Conservation (phyloP, 2,113 vertebrate genomes). For the Coracopsis vasa region DNA sequence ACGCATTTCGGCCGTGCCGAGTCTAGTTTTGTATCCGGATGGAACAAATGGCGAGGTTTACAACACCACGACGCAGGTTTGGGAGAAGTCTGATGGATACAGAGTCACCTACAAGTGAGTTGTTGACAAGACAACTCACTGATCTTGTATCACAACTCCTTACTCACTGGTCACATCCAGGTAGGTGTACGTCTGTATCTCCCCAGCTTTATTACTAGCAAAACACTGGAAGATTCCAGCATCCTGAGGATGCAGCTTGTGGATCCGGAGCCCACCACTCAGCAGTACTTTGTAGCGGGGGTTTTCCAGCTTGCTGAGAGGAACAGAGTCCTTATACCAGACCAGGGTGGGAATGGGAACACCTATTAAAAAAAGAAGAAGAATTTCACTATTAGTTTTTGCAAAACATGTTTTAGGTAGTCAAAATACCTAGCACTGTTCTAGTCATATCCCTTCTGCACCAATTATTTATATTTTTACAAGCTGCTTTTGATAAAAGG, state of each 20-base stretch:
- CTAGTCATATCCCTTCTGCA: not conserved
- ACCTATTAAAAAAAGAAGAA: slow-evolving; percentile 54
- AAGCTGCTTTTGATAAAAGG: not conserved
- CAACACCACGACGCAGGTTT: too few species aligned
- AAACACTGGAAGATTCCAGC: slow-evolving; percentile 95
- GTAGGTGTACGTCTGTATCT: slow-evolving; percentile 84
- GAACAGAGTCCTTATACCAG: slow-evolving; percentile 90
- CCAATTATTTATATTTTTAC: not conserved
- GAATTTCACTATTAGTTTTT: not conserved
- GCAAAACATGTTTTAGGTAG: not conserved
- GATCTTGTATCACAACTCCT: accelerated
- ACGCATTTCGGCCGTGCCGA: too few species aligned
- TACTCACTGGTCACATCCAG: slow-evolving; percentile 93
- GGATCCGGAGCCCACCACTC: slow-evolving; percentile 81
- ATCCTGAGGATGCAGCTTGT: slow-evolving; percentile 81
- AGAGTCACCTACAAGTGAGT: not conserved
- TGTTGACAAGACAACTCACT: not conserved
- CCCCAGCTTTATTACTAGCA: slow-evolving; percentile 85
- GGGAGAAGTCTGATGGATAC: accelerated
- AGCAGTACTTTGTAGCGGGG: slow-evolving; percentile 84
- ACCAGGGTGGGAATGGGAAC: slow-evolving; percentile 83
- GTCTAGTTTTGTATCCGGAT: too few species aligned
- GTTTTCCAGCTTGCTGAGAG: slow-evolving; percentile 81
- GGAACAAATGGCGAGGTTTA: too few species aligned
- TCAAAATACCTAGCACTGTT: not conserved